A percentile compares a stretch with the other conserved stretches of the same genome.
Evolutionary conservation across 2,797 vertebrate genomes (phyloP).

Genomic region (Protosalanx chinensis): DNA sequence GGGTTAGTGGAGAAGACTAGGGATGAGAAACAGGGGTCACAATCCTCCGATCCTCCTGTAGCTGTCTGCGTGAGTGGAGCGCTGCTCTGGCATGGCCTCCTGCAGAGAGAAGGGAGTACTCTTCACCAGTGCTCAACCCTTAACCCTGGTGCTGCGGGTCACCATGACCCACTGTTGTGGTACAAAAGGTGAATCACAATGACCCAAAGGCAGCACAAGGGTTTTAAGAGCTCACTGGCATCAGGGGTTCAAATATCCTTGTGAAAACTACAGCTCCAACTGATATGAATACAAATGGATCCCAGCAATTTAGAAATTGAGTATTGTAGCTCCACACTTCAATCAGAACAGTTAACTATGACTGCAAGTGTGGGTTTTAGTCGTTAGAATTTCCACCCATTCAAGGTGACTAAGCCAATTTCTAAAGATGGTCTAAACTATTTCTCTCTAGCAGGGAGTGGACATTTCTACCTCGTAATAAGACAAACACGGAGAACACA

Average conservation of each 20-base stretch:
- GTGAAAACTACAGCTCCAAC: neutral
- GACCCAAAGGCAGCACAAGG: no score
- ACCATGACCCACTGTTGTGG: no score
- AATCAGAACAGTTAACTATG: neutral
- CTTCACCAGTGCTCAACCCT: constrained; percentile 77
- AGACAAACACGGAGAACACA: constrained; percentile 26
- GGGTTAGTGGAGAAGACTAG: constrained; percentile 16
- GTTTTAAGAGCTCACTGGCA: neutral
- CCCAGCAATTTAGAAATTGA: neutral
- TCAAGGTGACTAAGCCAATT: neutral
- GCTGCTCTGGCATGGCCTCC: constrained; percentile 85
- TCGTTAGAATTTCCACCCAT: no score
- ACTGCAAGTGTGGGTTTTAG: neutral
- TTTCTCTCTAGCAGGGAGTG: neutral
- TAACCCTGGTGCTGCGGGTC: neutral
- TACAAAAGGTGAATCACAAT: no score
- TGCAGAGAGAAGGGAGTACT: constrained; percentile 86
- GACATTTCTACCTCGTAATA: constrained; percentile 14
- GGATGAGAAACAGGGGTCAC: constrained; percentile 71
- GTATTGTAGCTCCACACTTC: neutral
- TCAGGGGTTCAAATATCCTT: neutral
- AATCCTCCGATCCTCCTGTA: constrained; percentile 90
- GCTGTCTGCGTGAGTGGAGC: constrained; percentile 86
- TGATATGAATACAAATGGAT: neutral
- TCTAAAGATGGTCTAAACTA: neutral